Evolutionary conservation across 2,888 invertebrate genomes (phyloP), one percentile per base, ranked within the genome.

Genomic region (Cantharis rustica): DNA sequence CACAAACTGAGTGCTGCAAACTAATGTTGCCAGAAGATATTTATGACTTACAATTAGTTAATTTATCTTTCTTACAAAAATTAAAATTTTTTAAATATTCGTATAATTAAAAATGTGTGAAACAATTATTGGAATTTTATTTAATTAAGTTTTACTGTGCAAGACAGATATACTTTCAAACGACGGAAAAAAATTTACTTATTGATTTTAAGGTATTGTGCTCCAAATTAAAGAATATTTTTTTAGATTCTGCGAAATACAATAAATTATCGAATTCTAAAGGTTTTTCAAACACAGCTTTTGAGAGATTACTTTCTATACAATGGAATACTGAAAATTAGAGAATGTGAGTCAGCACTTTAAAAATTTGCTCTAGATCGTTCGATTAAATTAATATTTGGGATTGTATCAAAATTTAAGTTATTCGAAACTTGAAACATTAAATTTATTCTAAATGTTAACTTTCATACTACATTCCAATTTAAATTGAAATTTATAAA

Each of bases 1-100:
- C 61, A 74, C 70, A 74, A 74, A 70, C 74, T 31, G 17, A 70
- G 62, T 74, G 74, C 47, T 69, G 69, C 69, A 70, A 69, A 69
- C 70, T 20, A 70, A 31, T 74, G 74, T 70, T 69, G 31, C n/a
- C 70, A 68, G 16, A 74, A 31, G 69, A 74, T 73, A 73, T 68
- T 63, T 31, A 63, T 61, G 5, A 69, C 61, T 69, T 9, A 17
- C 17, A 17, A 17, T 47, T 63, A 31, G 15, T 69, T 74, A 64
- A 74, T 69, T 63, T 74, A 27, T 64, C 23, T 31, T 73, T 61
- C 16, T 23, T 7, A 9, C 7, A 23, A 20, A 4, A 4, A 23
- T 23, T 23, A 23, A 23, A 23, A 23, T 1, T 1, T 23, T 20
- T 7, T 9, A 23, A 23, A 9, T 23, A 9, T 23, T 0, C 7